Conservation (phyloP, 2,888 invertebrate species). For the Drosophila lutescens region DNA sequence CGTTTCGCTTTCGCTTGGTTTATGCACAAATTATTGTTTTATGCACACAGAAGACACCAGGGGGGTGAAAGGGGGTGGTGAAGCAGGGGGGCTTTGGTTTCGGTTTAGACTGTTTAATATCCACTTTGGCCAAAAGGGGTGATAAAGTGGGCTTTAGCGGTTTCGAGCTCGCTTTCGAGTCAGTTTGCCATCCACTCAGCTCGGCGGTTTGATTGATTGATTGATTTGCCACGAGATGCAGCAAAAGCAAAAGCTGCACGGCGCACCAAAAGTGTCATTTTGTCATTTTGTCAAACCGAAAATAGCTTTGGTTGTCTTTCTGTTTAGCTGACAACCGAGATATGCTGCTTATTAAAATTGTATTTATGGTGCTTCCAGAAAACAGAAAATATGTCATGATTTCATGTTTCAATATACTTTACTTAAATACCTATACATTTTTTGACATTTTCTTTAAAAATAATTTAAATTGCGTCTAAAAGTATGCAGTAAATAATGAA, state of each 20-base stretch:
- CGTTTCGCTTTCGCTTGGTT: slow-evolving; percentile 37
- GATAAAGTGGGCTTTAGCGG: slow-evolving; percentile 20
- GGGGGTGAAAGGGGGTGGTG: neutral
- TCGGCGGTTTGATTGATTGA: slow-evolving; percentile 44
- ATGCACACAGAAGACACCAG: slow-evolving; percentile 40
- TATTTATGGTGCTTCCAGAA: no score
- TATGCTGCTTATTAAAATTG: neutral
- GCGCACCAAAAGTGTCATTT: neutral
- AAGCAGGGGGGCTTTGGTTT: neutral
- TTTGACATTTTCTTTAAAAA: no score
- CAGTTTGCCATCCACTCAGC: slow-evolving; percentile 28
- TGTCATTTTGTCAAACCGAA: neutral
- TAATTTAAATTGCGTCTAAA: no score
- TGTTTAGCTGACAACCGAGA: neutral
- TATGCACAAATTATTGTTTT: slow-evolving; percentile 69
- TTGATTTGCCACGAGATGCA: slow-evolving; percentile 48
- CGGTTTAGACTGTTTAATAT: slow-evolving; percentile 23
- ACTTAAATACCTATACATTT: no score
- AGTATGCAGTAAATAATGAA: no score
- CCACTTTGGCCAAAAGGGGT: slow-evolving; percentile 14
- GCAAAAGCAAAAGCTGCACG: slow-evolving; percentile 1
- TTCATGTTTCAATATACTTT: no score
- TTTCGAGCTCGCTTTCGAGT: slow-evolving; percentile 18
- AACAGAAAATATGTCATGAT: no score
- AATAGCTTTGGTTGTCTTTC: neutral